A percentile compares a stretch with the other conserved stretches of the same genome.
Evolutionary conservation across 2,797 vertebrate genomes (phyloP).

Genomic region (Sphenopsis melanotis): DNA sequence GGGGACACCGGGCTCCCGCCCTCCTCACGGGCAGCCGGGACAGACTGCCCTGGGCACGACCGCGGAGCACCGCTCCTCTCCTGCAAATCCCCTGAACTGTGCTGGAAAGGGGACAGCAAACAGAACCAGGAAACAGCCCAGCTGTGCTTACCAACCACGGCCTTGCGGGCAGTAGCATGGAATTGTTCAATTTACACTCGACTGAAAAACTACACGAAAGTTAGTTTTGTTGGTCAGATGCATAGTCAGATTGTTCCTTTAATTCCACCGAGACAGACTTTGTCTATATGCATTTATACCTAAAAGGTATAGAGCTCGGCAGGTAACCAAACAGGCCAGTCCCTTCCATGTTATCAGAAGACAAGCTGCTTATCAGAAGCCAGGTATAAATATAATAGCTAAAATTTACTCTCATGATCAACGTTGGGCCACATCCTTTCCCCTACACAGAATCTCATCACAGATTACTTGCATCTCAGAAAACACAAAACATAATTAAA

Average conservation of each 20-base stretch:
- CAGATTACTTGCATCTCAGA: neutral
- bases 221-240: neutral
- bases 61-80: neutral
- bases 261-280: neutral
- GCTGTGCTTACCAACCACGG: neutral
- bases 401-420: neutral
- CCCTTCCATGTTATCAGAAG: neutral
- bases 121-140: neutral
- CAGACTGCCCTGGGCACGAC: fast-evolving
- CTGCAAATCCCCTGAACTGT: neutral
- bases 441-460: neutral
- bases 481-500: neutral
- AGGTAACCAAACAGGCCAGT: neutral
- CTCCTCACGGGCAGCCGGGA: fast-evolving
- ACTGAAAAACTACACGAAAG: neutral
- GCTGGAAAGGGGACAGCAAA: neutral
- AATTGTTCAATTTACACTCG: neutral
- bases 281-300: neutral
- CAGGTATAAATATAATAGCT: neutral
- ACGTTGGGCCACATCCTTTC: neutral
- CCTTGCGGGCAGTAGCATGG: neutral
- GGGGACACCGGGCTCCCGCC: neutral
- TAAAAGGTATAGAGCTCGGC: neutral
- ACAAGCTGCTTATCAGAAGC: neutral
- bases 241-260: neutral